Percentiles rank a stretch among this genome's conserved stretches.
Conservation (phyloP, 2,113 vertebrate species). For the Salvelinus namaycush region DNA sequence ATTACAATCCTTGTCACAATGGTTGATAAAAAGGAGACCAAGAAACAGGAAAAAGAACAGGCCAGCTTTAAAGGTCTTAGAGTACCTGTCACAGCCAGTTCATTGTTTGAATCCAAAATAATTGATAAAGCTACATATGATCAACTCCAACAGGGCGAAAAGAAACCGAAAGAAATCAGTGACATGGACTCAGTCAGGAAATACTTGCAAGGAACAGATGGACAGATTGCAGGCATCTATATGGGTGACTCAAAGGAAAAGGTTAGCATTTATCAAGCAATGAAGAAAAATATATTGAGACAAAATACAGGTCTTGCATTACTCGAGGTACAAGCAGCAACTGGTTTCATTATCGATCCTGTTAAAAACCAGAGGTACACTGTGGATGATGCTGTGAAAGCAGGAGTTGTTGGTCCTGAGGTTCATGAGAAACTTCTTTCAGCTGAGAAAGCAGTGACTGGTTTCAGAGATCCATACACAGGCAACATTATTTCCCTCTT, state of each 20-base stretch:
- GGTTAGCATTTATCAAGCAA: conserved; percentile 89
- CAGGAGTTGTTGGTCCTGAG: conserved; percentile 83
- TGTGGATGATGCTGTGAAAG: conserved; percentile 87
- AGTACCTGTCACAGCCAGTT: conserved; percentile 78
- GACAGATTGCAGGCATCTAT: conserved; percentile 84
- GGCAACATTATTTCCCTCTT: conserved; percentile 87
- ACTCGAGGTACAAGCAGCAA: conserved; percentile 93
- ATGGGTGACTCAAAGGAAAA: conserved; percentile 85
- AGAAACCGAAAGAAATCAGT: conserved; percentile 82
- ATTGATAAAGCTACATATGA: conserved; percentile 83
- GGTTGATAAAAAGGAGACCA: conserved; percentile 81
- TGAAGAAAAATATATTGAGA: conserved; percentile 83
- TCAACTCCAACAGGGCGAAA: conserved; percentile 83
- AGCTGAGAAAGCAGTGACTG: conserved; percentile 87
- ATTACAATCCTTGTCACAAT: conserved; percentile 89
- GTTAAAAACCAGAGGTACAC: conserved; percentile 77
- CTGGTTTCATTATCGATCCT: conserved; percentile 85
- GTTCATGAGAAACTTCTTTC: conserved; percentile 84
- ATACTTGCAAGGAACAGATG: conserved; percentile 79
- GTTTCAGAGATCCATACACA: conserved; percentile 85
- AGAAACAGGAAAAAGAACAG: conserved; percentile 74
- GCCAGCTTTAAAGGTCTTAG: conserved; percentile 86
- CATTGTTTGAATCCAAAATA: conserved; percentile 82
- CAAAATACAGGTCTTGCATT: conserved; percentile 81
- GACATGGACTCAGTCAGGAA: conserved; percentile 75